Evolutionary conservation across 2,888 invertebrate species (phyloP).

Genomic region (Oscheius sp.): DNA sequence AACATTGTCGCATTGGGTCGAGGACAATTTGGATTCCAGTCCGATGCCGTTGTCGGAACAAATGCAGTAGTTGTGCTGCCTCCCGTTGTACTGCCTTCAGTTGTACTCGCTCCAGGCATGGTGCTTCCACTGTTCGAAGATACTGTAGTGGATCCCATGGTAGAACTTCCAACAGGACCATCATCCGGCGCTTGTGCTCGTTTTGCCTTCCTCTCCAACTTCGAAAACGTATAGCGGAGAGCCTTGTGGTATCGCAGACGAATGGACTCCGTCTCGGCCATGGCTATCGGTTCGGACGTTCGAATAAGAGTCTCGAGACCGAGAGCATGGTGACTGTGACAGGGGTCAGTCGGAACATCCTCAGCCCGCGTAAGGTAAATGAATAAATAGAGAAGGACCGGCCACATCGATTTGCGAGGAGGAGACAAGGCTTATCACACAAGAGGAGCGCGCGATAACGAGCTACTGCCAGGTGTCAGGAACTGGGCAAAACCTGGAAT

Average conservation of each 20-base stretch:
- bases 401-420: too few relatives aligned
- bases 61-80: background rate
- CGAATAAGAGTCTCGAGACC: slow-evolving; percentile 12
- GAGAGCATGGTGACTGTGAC: slow-evolving; percentile 5
- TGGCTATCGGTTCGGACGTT: background rate
- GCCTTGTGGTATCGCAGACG: background rate
- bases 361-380: too few relatives aligned
- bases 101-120: background rate
- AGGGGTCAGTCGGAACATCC: background rate
- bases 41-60: background rate
- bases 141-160: too few relatives aligned
- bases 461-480: too few relatives aligned
- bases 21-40: slow-evolving; percentile 39
- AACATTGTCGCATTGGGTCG: slow-evolving; percentile 51
- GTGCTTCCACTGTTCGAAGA: background rate
- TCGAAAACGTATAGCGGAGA: background rate
- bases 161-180: background rate
- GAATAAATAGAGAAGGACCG: too few relatives aligned
- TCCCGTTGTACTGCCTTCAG: background rate
- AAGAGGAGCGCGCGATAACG: too few relatives aligned
- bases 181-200: background rate
- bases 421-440: too few relatives aligned
- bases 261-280: background rate
- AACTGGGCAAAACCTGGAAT: too few relatives aligned
- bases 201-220: background rate